phyloP scores from a whole-genome alignment of 2,888 invertebrate species.

The Esperia sulphurella region DNA sequence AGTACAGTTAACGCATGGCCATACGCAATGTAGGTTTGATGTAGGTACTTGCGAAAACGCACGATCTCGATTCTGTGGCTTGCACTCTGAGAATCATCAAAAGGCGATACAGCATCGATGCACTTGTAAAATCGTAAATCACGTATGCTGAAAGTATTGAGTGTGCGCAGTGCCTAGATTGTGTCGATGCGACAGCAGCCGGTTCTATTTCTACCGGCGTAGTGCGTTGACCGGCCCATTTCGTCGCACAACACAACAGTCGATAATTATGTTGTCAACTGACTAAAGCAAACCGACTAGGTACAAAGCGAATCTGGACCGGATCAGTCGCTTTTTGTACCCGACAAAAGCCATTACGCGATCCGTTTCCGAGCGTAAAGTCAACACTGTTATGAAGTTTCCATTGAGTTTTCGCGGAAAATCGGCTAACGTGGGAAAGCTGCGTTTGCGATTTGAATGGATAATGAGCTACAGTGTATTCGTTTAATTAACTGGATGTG shows the following conservation, averaged over 20 bases:
- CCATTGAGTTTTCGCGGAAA: conserved; percentile 63
- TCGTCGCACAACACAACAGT: conserved; percentile 43
- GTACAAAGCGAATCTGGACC: conserved; percentile 67
- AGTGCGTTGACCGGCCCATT: conserved; percentile 56
- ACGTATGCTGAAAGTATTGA: too few relatives aligned
- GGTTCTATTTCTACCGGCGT: conserved; percentile 38
- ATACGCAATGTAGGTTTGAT: too few relatives aligned
- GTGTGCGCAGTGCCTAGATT: too few relatives aligned
- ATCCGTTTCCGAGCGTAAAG: conserved; percentile 67
- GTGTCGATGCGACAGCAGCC: conserved; percentile 14
- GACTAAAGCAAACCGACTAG: conserved; percentile 62
- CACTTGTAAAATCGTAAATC: too few relatives aligned
- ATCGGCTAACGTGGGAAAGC: conserved; percentile 66
- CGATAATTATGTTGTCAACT: conserved; percentile 73
- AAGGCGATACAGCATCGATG: too few relatives aligned
- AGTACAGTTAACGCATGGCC: too few relatives aligned
- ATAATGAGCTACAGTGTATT: conserved; percentile 63
- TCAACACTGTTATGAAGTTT: conserved; percentile 75
- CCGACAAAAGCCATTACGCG: conserved; percentile 72
- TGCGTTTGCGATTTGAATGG: conserved; percentile 70
- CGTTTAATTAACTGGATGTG: conserved; percentile 72
- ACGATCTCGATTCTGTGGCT: too few relatives aligned
- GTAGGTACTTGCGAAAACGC: too few relatives aligned
- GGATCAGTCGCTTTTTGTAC: conserved; percentile 74
- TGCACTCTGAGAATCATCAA: too few relatives aligned